Evolutionary conservation across 2,797 vertebrate genomes (phyloP).

Genomic region (Fistularia tabacaria): DNA sequence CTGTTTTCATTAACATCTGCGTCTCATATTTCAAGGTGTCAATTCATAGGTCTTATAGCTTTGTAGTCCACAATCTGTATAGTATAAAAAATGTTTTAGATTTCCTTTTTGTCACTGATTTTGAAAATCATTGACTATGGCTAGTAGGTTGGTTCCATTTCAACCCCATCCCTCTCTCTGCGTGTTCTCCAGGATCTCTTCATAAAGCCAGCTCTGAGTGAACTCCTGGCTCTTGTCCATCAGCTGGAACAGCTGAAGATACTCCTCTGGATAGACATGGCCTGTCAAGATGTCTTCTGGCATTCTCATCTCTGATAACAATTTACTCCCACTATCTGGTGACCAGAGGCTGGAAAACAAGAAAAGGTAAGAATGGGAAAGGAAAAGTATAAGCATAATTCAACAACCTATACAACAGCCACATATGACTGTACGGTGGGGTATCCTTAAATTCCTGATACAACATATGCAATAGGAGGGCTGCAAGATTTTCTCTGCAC

Average conservation of each 20-base stretch:
- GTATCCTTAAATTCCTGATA: not conserved
- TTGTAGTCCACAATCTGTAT: no score
- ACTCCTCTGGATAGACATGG: conserved; percentile 81
- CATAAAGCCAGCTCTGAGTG: conserved; percentile 82
- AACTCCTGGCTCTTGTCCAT: conserved; percentile 81
- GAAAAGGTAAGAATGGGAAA: not conserved
- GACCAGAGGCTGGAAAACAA: conserved; percentile 80
- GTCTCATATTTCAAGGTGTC: no score
- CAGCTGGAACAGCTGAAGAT: conserved; percentile 82
- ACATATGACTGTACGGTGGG: not conserved
- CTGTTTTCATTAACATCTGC: no score
- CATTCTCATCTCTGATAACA: conserved; percentile 75
- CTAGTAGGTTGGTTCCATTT: conserved; percentile 5
- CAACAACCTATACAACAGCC: not conserved
- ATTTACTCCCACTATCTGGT: conserved; percentile 64
- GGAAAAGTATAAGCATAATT: not conserved
- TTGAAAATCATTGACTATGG: not conserved
- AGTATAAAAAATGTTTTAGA: no score
- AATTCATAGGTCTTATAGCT: no score
- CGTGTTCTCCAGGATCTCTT: conserved; percentile 75
- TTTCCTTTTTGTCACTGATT: not conserved
- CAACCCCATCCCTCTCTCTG: conserved; percentile 49
- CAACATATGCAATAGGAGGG: not conserved
- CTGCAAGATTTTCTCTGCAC: not conserved
- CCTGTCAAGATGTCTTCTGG: conserved; percentile 64